Evolutionary conservation across 2,113 vertebrate species (phyloP).

Genomic region (Cyrtonyx montezumae): DNA sequence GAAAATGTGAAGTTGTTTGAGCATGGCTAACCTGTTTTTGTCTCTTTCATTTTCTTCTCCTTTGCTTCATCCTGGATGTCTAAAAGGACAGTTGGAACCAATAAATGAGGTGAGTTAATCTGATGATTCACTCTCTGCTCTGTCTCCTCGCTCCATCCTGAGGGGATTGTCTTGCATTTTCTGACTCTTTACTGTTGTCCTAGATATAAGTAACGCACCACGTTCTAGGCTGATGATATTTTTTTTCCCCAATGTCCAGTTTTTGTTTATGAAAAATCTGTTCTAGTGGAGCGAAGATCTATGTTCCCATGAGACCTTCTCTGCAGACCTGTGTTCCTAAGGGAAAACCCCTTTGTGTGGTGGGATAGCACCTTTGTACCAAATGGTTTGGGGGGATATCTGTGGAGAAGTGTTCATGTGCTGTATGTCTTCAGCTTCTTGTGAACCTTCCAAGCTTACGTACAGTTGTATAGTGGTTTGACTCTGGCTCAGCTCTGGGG

Average conservation of each 20-base stretch:
- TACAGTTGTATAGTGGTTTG: accelerated
- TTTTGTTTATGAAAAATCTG: neutral
- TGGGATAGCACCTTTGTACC: neutral
- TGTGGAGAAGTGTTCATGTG: neutral
- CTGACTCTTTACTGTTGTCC: constrained; percentile 45
- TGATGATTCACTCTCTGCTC: constrained; percentile 42
- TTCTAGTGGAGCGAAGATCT: neutral
- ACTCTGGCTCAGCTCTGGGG: neutral
- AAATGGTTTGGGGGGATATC: neutral
- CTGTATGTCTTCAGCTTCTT: neutral
- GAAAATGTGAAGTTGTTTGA: constrained; percentile 64
- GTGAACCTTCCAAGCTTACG: neutral
- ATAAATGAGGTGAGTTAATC: constrained; percentile 89
- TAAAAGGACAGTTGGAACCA: constrained; percentile 95
- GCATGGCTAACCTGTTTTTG: constrained; percentile 80
- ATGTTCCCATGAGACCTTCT: neutral
- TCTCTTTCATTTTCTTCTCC: constrained; percentile 64
- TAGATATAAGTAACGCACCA: neutral
- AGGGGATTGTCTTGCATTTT: constrained; percentile 57
- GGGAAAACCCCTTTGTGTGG: neutral
- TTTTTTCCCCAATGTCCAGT: neutral
- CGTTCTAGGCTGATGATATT: neutral
- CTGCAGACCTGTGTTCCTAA: neutral
- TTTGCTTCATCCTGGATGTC: constrained; percentile 76
- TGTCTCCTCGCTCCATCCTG: constrained; percentile 49